Percentiles rank a stretch among this genome's conserved stretches.
phyloP scores from a whole-genome alignment of 2,888 invertebrate species.

The Agriopis aurantiaria region DNA sequence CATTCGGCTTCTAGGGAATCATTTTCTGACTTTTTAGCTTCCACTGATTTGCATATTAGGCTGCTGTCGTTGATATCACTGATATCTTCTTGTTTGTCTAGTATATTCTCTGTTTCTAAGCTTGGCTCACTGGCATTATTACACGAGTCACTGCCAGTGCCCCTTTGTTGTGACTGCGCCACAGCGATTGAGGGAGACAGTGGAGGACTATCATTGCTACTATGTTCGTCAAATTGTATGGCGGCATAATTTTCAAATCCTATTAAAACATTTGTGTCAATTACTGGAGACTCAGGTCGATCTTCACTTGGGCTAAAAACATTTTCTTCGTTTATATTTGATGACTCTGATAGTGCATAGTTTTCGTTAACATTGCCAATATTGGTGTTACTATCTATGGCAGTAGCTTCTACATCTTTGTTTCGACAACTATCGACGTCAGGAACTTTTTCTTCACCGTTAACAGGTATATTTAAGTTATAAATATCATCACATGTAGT shows the following conservation, averaged over 20 bases:
- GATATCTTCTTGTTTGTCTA: background rate
- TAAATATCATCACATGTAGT: constrained; percentile 16
- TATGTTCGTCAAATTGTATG: background rate
- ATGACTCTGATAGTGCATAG: background rate
- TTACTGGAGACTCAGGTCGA: constrained; percentile 14
- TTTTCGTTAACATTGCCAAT: background rate
- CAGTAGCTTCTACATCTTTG: background rate
- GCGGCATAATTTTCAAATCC: background rate
- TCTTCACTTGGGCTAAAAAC: background rate
- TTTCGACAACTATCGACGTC: background rate
- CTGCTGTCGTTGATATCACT: background rate
- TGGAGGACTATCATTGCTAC: background rate
- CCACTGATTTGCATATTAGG: background rate
- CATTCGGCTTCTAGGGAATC: background rate
- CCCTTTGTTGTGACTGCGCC: background rate
- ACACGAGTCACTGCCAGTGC: background rate
- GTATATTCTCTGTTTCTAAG: background rate
- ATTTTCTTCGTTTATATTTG: background rate
- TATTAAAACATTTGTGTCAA: background rate
- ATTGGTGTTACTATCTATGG: background rate
- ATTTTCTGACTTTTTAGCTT: background rate
- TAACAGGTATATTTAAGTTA: background rate
- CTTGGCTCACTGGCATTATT: background rate
- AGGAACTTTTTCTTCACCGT: background rate
- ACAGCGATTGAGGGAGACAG: background rate